These are phyloP conservation scores for Acanthurus leucopareius DNA, from an alignment of 2,797 vertebrate genomes.

Conservation along the genomic window DNA sequence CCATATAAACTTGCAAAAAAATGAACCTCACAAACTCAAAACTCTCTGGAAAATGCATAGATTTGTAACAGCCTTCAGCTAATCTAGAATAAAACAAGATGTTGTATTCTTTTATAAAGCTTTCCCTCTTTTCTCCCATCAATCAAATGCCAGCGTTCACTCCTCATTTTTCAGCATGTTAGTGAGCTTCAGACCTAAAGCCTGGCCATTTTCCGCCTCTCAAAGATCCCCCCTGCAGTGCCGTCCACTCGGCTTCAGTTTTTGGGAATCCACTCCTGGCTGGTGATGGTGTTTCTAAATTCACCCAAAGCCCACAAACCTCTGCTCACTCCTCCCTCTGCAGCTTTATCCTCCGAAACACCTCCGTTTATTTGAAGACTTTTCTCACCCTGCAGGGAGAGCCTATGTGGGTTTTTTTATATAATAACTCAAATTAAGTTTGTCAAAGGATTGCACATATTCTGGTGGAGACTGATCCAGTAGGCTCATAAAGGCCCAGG, in stretches of 20 bases:
- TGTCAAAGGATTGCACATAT: conserved; percentile 60
- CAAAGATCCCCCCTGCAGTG: conserved; percentile 21
- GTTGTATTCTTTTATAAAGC: background rate
- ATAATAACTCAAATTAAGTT: conserved; percentile 57
- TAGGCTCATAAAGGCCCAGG: conserved; percentile 58
- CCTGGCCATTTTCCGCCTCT: conserved; percentile 53
- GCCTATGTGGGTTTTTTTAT: conserved; percentile 39
- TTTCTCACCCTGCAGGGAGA: conserved; percentile 32
- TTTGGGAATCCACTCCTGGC: background rate
- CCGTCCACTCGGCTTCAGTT: background rate
- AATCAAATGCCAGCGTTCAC: background rate
- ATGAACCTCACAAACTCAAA: conserved; percentile 31
- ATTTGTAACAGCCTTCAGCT: background rate
- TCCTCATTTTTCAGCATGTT: background rate
- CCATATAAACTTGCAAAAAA: background rate
- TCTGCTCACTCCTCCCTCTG: background rate
- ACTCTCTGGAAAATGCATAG: background rate
- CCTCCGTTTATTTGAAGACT: conserved; percentile 29
- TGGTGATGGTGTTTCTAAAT: conserved; percentile 4
- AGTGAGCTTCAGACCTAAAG: conserved; percentile 51
- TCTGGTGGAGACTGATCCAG: conserved; percentile 41
- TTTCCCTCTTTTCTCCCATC: background rate
- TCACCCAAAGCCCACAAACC: background rate
- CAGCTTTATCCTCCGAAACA: conserved; percentile 28
- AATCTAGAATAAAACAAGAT: background rate